Evolutionary conservation across 2,888 invertebrate genomes (phyloP).

Genomic region (Monopis laevigella): DNA sequence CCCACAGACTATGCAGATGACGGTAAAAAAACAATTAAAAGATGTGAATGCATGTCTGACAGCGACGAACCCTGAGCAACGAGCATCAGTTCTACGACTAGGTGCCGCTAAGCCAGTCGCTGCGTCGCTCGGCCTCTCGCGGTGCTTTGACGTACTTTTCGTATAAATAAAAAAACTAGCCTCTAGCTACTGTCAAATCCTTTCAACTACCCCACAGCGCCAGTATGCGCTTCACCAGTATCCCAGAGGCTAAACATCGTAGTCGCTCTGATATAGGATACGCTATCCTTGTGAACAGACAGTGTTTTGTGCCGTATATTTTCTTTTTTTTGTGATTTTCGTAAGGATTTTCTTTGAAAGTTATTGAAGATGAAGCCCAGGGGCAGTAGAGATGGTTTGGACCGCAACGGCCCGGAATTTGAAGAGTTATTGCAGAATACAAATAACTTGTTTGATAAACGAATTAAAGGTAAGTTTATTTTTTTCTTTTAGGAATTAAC

Average conservation of each 20-base stretch:
- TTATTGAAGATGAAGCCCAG: conserved; percentile 36
- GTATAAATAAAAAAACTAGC: too few species aligned
- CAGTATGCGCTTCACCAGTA: conserved; percentile 5
- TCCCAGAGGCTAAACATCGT: not conserved
- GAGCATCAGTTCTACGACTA: too few species aligned
- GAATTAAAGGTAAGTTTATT: conserved; percentile 6
- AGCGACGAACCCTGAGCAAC: too few species aligned
- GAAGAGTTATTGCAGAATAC: conserved; percentile 53
- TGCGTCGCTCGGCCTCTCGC: too few species aligned
- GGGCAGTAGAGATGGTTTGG: conserved; percentile 26
- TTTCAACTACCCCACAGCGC: not conserved
- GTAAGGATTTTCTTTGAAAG: conserved; percentile 1
- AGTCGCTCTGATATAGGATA: conserved; percentile 4
- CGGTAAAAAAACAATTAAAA: too few species aligned
- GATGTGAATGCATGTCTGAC: too few species aligned
- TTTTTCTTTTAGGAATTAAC: not conserved
- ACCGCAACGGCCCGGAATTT: conserved; percentile 39
- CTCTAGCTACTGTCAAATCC: too few species aligned
- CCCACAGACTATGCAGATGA: too few species aligned
- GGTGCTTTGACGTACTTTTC: too few species aligned
- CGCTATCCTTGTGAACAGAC: not conserved
- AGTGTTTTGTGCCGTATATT: conserved; percentile 8
- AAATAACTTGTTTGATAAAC: conserved; percentile 15
- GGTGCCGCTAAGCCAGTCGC: too few species aligned
- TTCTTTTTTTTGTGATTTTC: conserved; percentile 7